phyloP scores from a whole-genome alignment of 2,113 vertebrate species.

The Platichthys stellatus region DNA sequence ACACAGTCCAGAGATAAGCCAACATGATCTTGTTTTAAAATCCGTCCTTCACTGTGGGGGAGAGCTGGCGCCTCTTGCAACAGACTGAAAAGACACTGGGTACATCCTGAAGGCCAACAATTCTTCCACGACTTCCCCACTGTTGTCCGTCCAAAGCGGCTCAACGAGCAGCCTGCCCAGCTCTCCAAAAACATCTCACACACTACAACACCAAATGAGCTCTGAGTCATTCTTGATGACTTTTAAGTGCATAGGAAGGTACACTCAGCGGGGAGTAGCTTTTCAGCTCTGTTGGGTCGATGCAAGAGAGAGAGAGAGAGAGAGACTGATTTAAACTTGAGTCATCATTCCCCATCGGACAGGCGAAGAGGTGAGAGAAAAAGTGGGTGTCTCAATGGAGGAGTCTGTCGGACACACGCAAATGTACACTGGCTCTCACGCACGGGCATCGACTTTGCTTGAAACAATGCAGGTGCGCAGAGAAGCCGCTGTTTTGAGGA shows the following conservation, averaged over 20 bases:
- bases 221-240: slow-evolving; percentile 64
- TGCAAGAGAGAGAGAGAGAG: slow-evolving; percentile 28
- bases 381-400: slow-evolving; percentile 60
- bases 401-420: slow-evolving; percentile 63
- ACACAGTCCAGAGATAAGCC: slow-evolving; percentile 5
- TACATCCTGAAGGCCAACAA: slow-evolving; percentile 1
- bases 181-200: slow-evolving; percentile 26
- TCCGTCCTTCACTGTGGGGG: background rate
- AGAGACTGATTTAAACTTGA: slow-evolving; percentile 54
- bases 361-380: slow-evolving; percentile 56
- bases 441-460: background rate
- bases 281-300: slow-evolving; percentile 20
- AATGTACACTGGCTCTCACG: background rate
- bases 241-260: slow-evolving; percentile 58
- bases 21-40: background rate
- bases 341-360: slow-evolving; percentile 54
- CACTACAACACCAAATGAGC: slow-evolving; percentile 17
- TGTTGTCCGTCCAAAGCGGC: slow-evolving; percentile 5
- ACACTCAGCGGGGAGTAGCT: slow-evolving; percentile 41
- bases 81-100: background rate
- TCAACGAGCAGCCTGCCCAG: slow-evolving; percentile 40
- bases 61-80: background rate
- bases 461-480: slow-evolving; percentile 32
- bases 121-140: slow-evolving; percentile 1
- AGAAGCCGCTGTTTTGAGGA: background rate